A percentile compares a stretch with the other conserved stretches of the same genome.
These are phyloP conservation scores for Characodon lateralis DNA, from an alignment of 2,797 vertebrate genomes.

Conservation along the genomic window DNA sequence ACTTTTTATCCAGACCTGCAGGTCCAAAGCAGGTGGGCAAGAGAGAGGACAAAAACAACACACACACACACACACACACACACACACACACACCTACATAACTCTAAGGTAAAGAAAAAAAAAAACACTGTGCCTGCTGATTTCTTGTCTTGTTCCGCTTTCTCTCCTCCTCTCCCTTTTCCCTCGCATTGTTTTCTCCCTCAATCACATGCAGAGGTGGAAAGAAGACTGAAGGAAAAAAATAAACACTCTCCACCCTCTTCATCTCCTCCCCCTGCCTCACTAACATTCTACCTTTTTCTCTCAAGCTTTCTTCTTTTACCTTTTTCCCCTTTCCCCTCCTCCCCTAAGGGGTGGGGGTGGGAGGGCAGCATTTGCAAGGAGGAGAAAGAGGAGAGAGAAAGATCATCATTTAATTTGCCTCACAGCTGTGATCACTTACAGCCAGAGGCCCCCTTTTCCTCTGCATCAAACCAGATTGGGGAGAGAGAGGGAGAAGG, in stretches of 20 bases:
- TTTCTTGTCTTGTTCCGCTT: constrained; percentile 49
- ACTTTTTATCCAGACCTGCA: constrained; percentile 49
- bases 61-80: not conserved
- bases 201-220: constrained; percentile 55
- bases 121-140: constrained; percentile 36
- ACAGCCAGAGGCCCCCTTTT: constrained; percentile 79
- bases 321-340: not conserved
- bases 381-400: constrained; percentile 53
- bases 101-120: constrained; percentile 58
- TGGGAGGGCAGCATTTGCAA: constrained; percentile 40
- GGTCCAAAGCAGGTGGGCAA: constrained; percentile 42
- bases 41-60: not conserved
- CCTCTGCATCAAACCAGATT: constrained; percentile 63
- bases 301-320: constrained; percentile 41
- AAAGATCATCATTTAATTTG: constrained; percentile 82
- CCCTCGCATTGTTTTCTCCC: constrained; percentile 61
- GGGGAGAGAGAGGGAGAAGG: constrained; percentile 11
- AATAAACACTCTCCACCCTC: constrained; percentile 1
- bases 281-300: constrained; percentile 28
- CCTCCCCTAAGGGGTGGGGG: constrained; percentile 51
- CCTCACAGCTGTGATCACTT: constrained; percentile 83
- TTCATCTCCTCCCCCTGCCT: constrained; percentile 5
- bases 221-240: constrained; percentile 47
- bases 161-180: constrained; percentile 48
- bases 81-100: constrained; percentile 13